Percentiles rank a stretch among this genome's conserved stretches.
These are phyloP conservation scores for Hylaea fasciaria DNA, from an alignment of 2,888 invertebrate genomes.

Conservation along the genomic window DNA sequence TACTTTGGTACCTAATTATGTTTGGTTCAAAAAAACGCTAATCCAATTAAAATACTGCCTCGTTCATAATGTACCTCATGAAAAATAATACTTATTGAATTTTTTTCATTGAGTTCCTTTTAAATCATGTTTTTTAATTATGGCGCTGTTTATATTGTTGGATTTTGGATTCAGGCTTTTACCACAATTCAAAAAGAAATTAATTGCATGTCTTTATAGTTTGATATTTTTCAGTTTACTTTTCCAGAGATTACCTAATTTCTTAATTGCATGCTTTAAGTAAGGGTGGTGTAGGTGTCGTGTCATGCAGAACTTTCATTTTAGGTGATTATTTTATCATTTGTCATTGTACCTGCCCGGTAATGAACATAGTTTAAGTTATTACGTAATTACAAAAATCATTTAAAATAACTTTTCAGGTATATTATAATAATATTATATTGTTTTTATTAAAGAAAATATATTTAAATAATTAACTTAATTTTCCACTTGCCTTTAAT, in stretches of 20 bases:
- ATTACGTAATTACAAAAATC: neutral
- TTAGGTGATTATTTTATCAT: conserved; percentile 3
- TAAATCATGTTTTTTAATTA: conserved; percentile 1
- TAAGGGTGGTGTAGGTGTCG: conserved; percentile 32
- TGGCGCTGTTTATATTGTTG: conserved; percentile 10
- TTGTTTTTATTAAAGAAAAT: too few relatives aligned
- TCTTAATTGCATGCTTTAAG: conserved; percentile 23
- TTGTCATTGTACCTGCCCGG: conserved; percentile 12
- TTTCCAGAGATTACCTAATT: neutral
- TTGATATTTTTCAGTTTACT: conserved; percentile 4
- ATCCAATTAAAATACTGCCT: too few relatives aligned
- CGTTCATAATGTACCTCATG: conserved; percentile 10
- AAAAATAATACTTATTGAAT: too few relatives aligned
- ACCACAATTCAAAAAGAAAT: conserved; percentile 4
- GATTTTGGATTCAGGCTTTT: conserved; percentile 1
- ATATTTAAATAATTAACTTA: too few relatives aligned
- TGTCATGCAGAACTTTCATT: conserved; percentile 15
- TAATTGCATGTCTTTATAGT: conserved; percentile 20
- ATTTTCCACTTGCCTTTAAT: too few relatives aligned
- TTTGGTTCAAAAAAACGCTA: too few relatives aligned
- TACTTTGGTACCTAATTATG: too few relatives aligned
- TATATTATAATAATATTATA: too few relatives aligned
- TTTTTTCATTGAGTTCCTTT: neutral
- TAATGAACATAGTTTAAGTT: conserved; percentile 21
- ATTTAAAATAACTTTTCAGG: too few relatives aligned